Base-by-base conservation (phyloP, 2,113 vertebrate genomes). In the Typhlomys cinereus region DNA sequence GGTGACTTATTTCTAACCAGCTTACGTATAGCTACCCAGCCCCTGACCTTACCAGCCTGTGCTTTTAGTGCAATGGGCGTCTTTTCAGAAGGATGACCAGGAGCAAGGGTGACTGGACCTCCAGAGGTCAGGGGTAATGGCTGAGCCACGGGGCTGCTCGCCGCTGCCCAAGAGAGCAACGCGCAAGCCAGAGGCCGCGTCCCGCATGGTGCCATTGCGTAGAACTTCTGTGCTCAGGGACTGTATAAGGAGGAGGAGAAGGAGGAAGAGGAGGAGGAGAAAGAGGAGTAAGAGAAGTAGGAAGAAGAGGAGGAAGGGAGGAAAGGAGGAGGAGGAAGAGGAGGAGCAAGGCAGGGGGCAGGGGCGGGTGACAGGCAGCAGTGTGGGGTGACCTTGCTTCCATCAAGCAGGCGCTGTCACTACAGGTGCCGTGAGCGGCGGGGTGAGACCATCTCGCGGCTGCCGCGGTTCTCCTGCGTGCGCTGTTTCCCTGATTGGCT, bases 321-420 rank as follows among this genome's bases (percentile, higher is more conserved):
- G 5, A n/a, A 50, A 78, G 75, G 29, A 54, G 52, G 52, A 11
- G 34, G 17, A 2, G 17, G 59, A 27, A 27, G 59, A 9, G 59
- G 9, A 25, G 21, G 17, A 17, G 17, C 23, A 27, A 25, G 17
- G 18, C 5, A 18, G 17, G 17, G 23, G 25, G 23, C 7, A 27
- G 59, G 21, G 9, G 59, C 23, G 23, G 17, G 59, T 25, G 59
- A 61, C 5, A 17, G 59, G 27, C 23, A 61, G 59, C 13, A 27
- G 25, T 7, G 59, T 13, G 12, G 39, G 8, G 13, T 44, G 59
- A n/a, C 46, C 4, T 34, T 39, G 29, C 11, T 48, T 71, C 9
- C 20, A 14, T 12, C 31, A 36, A 36, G 13, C 36, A 1, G 0
- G 10, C 0, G 36, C 80, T 46, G 59, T 18, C 7, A 0, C n/a